Evolutionary conservation across 2,888 invertebrate genomes (phyloP), one percentile per base, ranked within the genome.

Genomic region (Xylota segnis): DNA sequence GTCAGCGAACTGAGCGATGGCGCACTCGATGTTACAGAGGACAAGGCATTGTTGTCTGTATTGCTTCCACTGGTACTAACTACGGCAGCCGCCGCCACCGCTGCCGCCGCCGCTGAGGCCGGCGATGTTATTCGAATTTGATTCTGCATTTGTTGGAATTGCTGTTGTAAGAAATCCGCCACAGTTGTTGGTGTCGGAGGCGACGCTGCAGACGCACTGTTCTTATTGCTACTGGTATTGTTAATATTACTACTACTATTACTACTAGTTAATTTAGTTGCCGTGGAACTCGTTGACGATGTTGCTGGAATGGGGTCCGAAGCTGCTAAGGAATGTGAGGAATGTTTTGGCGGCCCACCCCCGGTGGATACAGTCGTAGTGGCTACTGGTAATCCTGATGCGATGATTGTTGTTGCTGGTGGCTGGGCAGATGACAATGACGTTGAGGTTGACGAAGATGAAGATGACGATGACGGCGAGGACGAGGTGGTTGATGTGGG

Each of bases 1-100:
- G 92, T 91, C 81, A 91, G 89, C 76, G 91, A 90, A 88, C 89
- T 90, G 6, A 90, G 77, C n/a, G 87, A 72, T 54, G 79, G 12
- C 3, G 65, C 50, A 63, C 54, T 72, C 2, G 81, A 40, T 27
- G 65, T 45, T 32, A 61, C 59, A n/a, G 82, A 59, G 1, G 86
- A 81, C 40, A 76, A 83, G 89, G 65, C 86, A 72, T 47, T 88
- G 52, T 88, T 59, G 84, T 71, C 87, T 65, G 71, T 79, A 88
- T 79, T 89, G 87, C 29, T 61, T 5, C 66, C 70, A n/a, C 61
- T 71, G 27, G 59, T 76, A 56, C 75, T 77, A 12, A 75, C 72
- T 50, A 88, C 82, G 1, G 43, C 43, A 14, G 43, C 43, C 87
- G 86, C 63, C 88, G 86, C 54, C 5, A 77, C 37, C 88, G 87